Base-by-base conservation (phyloP, 2,888 invertebrate genomes). In the Himalopsyche tibetana region DNA sequence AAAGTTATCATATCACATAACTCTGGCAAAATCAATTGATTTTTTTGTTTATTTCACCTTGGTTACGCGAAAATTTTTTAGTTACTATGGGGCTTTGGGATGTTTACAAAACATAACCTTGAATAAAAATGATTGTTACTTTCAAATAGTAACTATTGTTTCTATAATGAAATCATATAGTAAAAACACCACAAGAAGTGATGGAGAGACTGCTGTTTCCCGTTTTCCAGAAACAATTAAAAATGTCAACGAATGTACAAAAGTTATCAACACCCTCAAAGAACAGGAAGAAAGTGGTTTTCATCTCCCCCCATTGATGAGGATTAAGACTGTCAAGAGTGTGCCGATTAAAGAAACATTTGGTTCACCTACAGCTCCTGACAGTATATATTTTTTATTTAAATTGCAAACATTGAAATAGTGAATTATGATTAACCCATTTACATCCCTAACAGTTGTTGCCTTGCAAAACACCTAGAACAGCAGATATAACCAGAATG, bases 181-280 rank as follows among this genome's bases (percentile, higher is more conserved):
- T 28, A 63, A 63, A 63, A 19, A 19, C 28, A 63, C 11, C 9
- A 1, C 28, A 8, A 63, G 63, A 63, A 63, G 0, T 3, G 19
- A 28, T 19, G 63, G 63, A 19, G 19, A 19, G 19, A 63, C 28
- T 63, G 28, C 63, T 9, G 63, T 63, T 63, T 63, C 63, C 8
- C 63, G 63, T 3, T 63, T 63, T 19, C 63, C 63, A 28, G 63
- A 63, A 63, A 63, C 63, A 63, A 8, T 63, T 19, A 63, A 63
- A 28, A 63, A 63, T 63, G 19, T 63, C 63, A 63, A 19, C 63
- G 63, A 63, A 63, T 63, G 63, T 8, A 63, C 63, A 63, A 63
- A 63, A 28, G 63, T 63, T 19, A 63, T 63, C 63, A 63, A 63
- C 28, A 63, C 63, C 19, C 8, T 63, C 63, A 63, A 63, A 63